Base-by-base conservation (phyloP, 2,797 vertebrate genomes). In the Potorous gilbertii region DNA sequence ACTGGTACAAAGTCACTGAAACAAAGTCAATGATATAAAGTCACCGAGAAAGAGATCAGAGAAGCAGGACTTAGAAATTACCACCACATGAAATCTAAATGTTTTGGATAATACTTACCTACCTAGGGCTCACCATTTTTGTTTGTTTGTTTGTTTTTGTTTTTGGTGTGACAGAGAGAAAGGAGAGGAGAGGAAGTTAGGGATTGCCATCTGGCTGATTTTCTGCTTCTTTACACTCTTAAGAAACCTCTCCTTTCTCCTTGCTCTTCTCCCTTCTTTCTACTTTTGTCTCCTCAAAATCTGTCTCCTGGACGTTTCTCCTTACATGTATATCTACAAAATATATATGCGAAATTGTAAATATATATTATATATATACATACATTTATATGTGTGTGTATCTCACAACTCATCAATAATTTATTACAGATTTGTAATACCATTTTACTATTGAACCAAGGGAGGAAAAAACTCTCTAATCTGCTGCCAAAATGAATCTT, bases 401-500 rank as follows among this genome's bases (percentile, higher is more conserved):
- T 40, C n/a, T 46, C 89, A 59, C 52, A 34, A 54, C 9, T 28
- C 24, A 27, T 50, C 28, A 89, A 87, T 95, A 28, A 2, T 90
- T 91, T 92, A 50, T 56, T 90, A 27, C 18, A 93, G 55, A 56
- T 95, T 93, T 93, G 52, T 93, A 94, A 66, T 40, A 89, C 11
- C 24, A 5, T 92, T 92, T 94, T 95, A 54, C 56, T 57, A 56
- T 91, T 57, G 27, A 94, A 91, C 59, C 46, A 59, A 50, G 27
- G 93, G 31, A 93, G 54, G 91, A 34, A 94, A 90, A 34, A 21
- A 28, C 12, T 92, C 74, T 31, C 4, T 55, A 55, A 66, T 18
- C 89, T 57, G 57, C 59, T 90, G 34, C 40, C 59, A 93, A 93
- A 93, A 91, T 21, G 40, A 96, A 92, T 87, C 62, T 46, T 14